Evolutionary conservation across 2,797 vertebrate species (phyloP).

Genomic region (Paramormyrops hopkinsi): DNA sequence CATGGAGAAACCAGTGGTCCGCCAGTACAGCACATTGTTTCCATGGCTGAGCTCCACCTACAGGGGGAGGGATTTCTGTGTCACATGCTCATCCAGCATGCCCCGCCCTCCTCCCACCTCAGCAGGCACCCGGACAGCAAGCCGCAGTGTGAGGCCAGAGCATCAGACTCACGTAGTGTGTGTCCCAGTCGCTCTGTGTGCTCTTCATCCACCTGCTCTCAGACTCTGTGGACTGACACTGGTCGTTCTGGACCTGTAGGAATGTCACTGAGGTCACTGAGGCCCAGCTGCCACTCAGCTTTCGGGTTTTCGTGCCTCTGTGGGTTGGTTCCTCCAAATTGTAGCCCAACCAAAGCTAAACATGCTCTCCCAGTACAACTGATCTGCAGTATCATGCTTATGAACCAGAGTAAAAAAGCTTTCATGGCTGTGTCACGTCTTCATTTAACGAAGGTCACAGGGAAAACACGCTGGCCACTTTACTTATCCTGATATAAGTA

Average conservation of each 20-base stretch:
- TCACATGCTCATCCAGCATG: neutral
- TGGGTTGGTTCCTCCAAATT: neutral
- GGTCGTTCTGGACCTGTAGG: constrained; percentile 86
- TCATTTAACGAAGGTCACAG: neutral
- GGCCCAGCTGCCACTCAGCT: neutral
- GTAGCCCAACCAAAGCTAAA: neutral
- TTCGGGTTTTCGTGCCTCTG: neutral
- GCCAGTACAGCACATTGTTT: constrained; percentile 91
- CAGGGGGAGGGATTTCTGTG: neutral
- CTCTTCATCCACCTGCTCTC: constrained; percentile 76
- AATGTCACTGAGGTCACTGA: constrained; percentile 1
- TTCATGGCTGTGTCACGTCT: neutral
- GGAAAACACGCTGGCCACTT: neutral
- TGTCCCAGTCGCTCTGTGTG: constrained; percentile 76
- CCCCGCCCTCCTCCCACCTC: neutral
- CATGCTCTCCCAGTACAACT: neutral
- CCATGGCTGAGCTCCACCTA: constrained; percentile 76
- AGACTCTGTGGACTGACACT: constrained; percentile 82
- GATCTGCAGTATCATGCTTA: neutral
- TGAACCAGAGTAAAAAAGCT: neutral
- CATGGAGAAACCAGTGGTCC: constrained; percentile 71
- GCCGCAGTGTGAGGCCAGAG: neutral
- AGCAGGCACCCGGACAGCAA: too few species aligned
- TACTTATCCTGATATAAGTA: neutral
- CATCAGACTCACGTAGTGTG: constrained; percentile 63